Evolutionary conservation across 2,888 invertebrate species (phyloP), one percentile per base, ranked within the genome.

Genomic region (Steinernema hermaphroditum): DNA sequence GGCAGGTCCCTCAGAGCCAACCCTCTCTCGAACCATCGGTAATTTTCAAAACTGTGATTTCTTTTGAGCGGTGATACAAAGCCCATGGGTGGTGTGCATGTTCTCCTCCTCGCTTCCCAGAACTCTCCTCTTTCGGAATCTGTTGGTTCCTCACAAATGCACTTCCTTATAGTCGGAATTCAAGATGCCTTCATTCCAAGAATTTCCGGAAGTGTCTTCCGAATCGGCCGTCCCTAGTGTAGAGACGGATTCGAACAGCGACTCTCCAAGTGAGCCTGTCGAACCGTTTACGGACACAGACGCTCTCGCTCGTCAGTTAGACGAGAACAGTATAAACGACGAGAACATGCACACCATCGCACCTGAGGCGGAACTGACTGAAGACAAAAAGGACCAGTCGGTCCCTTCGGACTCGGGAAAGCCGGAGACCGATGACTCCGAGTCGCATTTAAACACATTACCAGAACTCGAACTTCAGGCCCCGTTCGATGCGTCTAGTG

Each of bases 381-480:
- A n/a, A n/a, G n/a, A n/a, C n/a, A n/a, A n/a, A n/a, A 62, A n/a
- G 9, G 46, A 46, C 9, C 16, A 34, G 8, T 62, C 34, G 32
- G 12, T 6, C 1, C 34, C 62, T 32, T 24, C 62, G 8, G 62
- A 62, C 14, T 24, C 62, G 8, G 62, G 32, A 16, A 14, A 32
- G 12, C 9, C 24, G 2, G 12, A 19, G 24, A 12, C 50, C 2
- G 50, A 50, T 24, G 8, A 22, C 24, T 50, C 50, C 24, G 32
- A 32, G 29, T 62, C 32, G 8, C 62, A 62, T 32, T 34, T 62
- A n/a, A 62, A n/a, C 16, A 62, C 29, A 14, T 32, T 62, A 12
- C 62, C 62, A 12, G 32, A 62, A 34, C 62, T 62, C 32, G 62
- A 62, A 32, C 29, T 62, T 62, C 62, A 62, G 62, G 29, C 62